These are phyloP conservation scores for Ianthella basta DNA, from an alignment of 37 sponge, comb jelly and placozoan genomes.

Conservation along the genomic window DNA sequence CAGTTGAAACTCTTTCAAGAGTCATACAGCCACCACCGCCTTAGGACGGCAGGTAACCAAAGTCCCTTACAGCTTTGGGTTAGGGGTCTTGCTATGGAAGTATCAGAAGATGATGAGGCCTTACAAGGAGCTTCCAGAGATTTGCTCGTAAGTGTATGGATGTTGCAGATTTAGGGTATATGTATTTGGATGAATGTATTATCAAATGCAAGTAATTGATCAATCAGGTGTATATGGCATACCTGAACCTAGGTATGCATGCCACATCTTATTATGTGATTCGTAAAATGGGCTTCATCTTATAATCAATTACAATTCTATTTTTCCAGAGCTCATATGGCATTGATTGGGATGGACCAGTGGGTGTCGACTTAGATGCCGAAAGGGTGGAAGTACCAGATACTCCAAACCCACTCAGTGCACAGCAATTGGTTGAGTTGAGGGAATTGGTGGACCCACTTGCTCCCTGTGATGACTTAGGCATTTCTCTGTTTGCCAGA, in stretches of 20 bases:
- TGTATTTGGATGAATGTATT: too few species aligned
- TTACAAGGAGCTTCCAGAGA: constrained; percentile 18
- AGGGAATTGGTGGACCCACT: constrained; percentile 10
- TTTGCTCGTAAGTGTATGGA: constrained; percentile 17
- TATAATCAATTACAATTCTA: not conserved
- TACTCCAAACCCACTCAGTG: constrained; percentile 18
- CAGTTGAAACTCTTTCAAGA: constrained; percentile 39
- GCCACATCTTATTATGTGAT: not conserved
- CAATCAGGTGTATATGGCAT: too few species aligned
- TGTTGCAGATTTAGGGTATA: too few species aligned
- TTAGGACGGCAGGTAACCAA: constrained; percentile 33
- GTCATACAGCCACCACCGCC: constrained; percentile 38
- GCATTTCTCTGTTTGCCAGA: too few species aligned
- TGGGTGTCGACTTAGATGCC: not conserved
- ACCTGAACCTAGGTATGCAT: not conserved
- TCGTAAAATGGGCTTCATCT: not conserved
- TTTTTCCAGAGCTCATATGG: constrained; percentile 6
- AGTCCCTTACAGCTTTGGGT: constrained; percentile 70
- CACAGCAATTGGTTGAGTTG: not conserved
- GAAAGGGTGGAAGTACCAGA: constrained; percentile 1
- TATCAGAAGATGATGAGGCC: not conserved
- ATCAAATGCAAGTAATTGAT: too few species aligned
- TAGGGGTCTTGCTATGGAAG: not conserved
- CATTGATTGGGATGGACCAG: constrained; percentile 33
- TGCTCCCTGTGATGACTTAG: not conserved